A percentile compares a stretch with the other conserved stretches of the same genome.
Evolutionary conservation across 2,113 vertebrate species (phyloP).

Genomic region (Cranoglanis bouderius): DNA sequence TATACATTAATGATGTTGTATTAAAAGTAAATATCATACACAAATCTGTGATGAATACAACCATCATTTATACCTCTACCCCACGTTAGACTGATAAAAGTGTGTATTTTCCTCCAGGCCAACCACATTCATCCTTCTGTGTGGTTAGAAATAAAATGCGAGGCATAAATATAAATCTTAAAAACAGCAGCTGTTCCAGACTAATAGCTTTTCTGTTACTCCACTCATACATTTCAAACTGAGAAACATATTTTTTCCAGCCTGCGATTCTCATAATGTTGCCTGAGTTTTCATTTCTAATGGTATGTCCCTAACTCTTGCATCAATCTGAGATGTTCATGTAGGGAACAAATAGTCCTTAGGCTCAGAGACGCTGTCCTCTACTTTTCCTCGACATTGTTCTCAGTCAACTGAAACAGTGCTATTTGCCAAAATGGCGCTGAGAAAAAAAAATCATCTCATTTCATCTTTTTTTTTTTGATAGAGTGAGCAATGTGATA

Average conservation of each 20-base stretch:
- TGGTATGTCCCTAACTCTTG: constrained; percentile 4
- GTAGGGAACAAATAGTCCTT: background rate
- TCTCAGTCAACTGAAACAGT: constrained; percentile 26
- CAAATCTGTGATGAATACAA: background rate
- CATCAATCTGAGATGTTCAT: constrained; percentile 17
- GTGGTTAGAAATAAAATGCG: background rate
- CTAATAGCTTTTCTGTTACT: constrained; percentile 11
- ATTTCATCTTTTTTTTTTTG: background rate
- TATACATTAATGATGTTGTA: background rate
- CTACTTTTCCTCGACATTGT: background rate
- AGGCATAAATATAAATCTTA: background rate
- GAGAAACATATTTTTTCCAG: constrained; percentile 5
- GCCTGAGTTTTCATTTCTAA: constrained; percentile 23
- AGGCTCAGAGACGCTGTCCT: background rate
- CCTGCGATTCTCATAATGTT: background rate
- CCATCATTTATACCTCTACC: background rate
- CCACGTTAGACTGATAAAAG: background rate
- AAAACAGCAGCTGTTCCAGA: constrained; percentile 21
- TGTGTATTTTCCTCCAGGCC: background rate
- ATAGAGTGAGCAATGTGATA: background rate
- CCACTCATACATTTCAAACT: background rate
- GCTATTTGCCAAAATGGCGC: constrained; percentile 26
- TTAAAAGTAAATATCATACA: background rate
- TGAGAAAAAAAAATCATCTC: background rate
- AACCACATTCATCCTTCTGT: background rate